Base-by-base conservation (phyloP, 2,888 invertebrate species). In the Cosmia pyralina region DNA sequence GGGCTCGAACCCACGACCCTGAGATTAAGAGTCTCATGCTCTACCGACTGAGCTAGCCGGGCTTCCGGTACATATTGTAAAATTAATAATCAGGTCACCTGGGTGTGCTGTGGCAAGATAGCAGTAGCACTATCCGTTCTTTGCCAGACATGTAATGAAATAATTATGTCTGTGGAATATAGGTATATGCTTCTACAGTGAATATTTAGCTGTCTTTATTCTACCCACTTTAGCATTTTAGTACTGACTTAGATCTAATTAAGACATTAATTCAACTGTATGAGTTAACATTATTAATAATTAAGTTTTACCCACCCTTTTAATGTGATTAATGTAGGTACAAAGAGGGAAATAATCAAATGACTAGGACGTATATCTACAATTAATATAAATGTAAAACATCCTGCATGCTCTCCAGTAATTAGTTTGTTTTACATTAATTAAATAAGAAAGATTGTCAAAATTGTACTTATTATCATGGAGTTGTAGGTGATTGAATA, bases 21-120 rank as follows among this genome's bases (percentile, higher is more conserved):
- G 96, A 96, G 96, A 96, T 96, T 96, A 96, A 96, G 96, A 97
- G 96, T 96, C 96, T 96, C 96, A 96, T 96, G 95, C 95, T 96
- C 95, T 95, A 95, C 95, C 95, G 96, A 96, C 96, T 96, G 96
- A 96, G 96, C 96, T 96, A 96, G 96, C 96, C 96, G 96, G 96
- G 96, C 96, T 89, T 83, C 15, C 4, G 1, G 0, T 0, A 10
- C 0, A 0, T 0, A 0, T 0, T 0, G 0, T 1, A 38, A 34
- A 64, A 52, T 64, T 50, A 15, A 50, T 50, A 64, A 64, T 64
- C 15, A 63, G 19, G 28, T 63, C 63, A 48, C 8, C 13, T 19
- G 4, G n/a, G n/a, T 19, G 28, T 0, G 11, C 17, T 22, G 22
- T 19, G 8, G 17, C 4, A 22, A 4, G 19, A 11, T 38, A 38